Conservation (phyloP, 1,140 invertebrate species). For the Stegodyphus dumicola region DNA sequence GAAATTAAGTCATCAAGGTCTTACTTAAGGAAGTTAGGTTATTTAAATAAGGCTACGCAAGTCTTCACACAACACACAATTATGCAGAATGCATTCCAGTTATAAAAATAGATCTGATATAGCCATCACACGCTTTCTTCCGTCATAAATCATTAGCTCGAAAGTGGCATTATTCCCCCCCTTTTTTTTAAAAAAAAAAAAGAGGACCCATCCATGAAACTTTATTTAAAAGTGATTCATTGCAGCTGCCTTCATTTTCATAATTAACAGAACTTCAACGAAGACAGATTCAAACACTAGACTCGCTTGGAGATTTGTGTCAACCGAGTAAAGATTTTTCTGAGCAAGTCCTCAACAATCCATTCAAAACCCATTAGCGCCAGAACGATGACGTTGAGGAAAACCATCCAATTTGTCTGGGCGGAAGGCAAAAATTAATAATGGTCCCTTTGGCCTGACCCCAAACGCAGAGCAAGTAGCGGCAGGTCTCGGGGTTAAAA, state of each 20-base stretch:
- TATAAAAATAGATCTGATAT: background rate
- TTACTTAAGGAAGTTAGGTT: background rate
- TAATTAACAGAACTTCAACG: background rate
- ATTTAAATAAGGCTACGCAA: background rate
- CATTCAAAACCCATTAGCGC: constrained; percentile 12
- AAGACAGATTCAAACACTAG: background rate
- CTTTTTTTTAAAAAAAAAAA: no score
- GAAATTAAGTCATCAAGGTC: background rate
- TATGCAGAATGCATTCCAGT: background rate
- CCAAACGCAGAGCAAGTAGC: constrained; percentile 6
- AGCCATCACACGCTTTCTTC: no score
- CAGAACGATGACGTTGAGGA: background rate
- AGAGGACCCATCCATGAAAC: no score
- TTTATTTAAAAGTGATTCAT: no score
- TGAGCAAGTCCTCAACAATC: background rate
- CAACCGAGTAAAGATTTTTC: background rate
- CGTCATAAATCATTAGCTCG: no score
- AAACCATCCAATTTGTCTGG: constrained; percentile 22
- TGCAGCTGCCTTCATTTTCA: background rate
- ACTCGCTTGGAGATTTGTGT: background rate
- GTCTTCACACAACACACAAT: background rate
- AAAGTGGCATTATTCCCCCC: no score
- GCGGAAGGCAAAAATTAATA: constrained; percentile 47
- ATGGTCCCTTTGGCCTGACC: constrained; percentile 34
- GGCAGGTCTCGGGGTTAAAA: constrained; percentile 26